Evolutionary conservation across 2,888 invertebrate genomes (phyloP).

Genomic region (Athalia cordata): DNA sequence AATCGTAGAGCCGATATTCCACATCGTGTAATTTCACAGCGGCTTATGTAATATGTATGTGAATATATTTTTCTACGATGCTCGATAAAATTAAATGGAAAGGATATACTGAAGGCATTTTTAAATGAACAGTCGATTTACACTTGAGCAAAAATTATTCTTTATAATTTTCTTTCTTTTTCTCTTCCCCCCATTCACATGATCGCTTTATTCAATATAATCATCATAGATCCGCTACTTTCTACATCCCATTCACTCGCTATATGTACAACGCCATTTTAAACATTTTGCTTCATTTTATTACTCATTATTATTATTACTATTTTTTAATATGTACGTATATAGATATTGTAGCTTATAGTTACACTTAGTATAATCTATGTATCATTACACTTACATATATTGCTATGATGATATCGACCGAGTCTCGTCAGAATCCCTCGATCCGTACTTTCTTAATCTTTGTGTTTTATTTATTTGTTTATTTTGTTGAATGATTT

Average conservation of each 20-base stretch:
- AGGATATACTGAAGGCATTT: no score
- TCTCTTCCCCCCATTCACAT: not conserved
- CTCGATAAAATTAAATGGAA: no score
- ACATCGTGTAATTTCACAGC: no score
- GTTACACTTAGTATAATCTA: not conserved
- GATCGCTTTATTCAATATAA: constrained; percentile 28
- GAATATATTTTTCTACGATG: no score
- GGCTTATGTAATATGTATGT: no score
- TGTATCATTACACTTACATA: not conserved
- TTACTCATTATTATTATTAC: not conserved
- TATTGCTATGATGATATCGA: constrained; percentile 15
- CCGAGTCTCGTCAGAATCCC: not conserved
- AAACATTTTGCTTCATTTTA: not conserved
- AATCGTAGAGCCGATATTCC: no score
- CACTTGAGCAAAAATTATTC: no score
- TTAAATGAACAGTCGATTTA: no score
- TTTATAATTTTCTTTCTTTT: not conserved
- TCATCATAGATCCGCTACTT: not conserved
- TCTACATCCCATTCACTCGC: constrained; percentile 14
- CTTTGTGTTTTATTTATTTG: not conserved
- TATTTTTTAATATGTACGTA: not conserved
- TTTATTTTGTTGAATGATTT: not conserved
- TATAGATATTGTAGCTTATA: not conserved
- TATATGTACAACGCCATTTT: constrained; percentile 23
- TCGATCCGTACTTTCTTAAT: no score